Base-by-base conservation (phyloP, 2,797 vertebrate species). In the Eupleurogrammus muticus region DNA sequence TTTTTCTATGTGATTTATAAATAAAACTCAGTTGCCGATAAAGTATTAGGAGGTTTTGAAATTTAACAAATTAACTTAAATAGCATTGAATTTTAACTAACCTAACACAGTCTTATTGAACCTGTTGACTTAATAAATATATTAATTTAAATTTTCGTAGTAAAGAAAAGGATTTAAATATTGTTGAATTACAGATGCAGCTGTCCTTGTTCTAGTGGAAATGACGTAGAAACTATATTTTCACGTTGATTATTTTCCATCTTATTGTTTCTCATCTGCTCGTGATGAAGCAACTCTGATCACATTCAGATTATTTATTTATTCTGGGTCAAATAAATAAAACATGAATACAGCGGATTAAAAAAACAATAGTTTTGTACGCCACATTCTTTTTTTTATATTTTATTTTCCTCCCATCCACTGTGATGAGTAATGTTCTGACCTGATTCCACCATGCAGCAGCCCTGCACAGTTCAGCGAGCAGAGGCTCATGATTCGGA, bases 401-500 rank as follows among this genome's bases (percentile, higher is more conserved):
- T n/a, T n/a, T n/a, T n/a, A n/a, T n/a, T n/a, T 16, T 63, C 59
- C 61, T 12, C 20, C 21, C 24, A 44, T 44, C 20, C 36, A 21
- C n/a, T 42, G 9, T 24, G 24, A 21, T 63, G 6, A 65, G 50
- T 2, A 10, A 11, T 65, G 16, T 19, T 35, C 9, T 57, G 21
- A 56, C 13, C 20, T 2, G 9, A 46, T 14, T 67, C 47, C 23
- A 35, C 5, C 36, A 44, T 28, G 17, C 38, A 28, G 36, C 16
- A 5, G 47, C 38, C 54, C 32, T 49, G 57, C n/a, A 71, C 70
- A 70, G 50, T 8, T 62, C 57, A 64, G 4, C 2, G n/a, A 63
- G 51, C 62, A 36, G 53, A 42, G 47, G 47, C 66, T 84, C 78
- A 67, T 55, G 58, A 74, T 60, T 47, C 34, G 61, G 73, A 77